A percentile compares a stretch with the other conserved stretches of the same genome.
These are phyloP conservation scores for Panthera tigris DNA, from an alignment of 2,113 vertebrate species.

Conservation along the genomic window DNA sequence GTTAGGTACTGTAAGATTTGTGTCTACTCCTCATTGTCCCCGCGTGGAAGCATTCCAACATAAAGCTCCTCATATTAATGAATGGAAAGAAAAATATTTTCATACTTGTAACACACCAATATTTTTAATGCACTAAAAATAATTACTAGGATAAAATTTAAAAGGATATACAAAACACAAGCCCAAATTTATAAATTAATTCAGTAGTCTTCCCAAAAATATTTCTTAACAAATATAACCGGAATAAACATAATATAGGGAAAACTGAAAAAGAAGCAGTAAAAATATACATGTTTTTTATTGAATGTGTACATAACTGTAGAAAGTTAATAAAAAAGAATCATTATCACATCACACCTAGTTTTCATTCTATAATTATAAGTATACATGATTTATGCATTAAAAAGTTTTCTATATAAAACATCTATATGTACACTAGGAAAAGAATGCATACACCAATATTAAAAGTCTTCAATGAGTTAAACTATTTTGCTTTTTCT, in stretches of 20 bases:
- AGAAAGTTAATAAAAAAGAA: background rate
- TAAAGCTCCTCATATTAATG: background rate
- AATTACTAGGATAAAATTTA: background rate
- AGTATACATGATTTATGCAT: background rate
- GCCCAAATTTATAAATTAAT: background rate
- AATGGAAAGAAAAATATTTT: background rate
- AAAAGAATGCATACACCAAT: background rate
- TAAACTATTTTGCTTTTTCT: background rate
- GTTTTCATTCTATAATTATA: background rate
- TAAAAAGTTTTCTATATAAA: background rate
- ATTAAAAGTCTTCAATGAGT: background rate
- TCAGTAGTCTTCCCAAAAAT: background rate
- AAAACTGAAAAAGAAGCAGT: background rate
- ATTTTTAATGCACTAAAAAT: background rate
- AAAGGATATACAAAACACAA: background rate
- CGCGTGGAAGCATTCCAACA: background rate
- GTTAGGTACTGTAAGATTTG: background rate
- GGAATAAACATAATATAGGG: background rate
- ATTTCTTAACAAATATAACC: background rate
- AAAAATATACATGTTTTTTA: background rate
- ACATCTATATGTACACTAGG: background rate
- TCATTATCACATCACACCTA: background rate
- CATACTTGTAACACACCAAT: background rate
- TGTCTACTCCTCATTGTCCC: background rate
- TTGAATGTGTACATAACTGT: background rate